phyloP scores from a whole-genome alignment of 2,113 vertebrate species.

The Pungitius pungitius region DNA sequence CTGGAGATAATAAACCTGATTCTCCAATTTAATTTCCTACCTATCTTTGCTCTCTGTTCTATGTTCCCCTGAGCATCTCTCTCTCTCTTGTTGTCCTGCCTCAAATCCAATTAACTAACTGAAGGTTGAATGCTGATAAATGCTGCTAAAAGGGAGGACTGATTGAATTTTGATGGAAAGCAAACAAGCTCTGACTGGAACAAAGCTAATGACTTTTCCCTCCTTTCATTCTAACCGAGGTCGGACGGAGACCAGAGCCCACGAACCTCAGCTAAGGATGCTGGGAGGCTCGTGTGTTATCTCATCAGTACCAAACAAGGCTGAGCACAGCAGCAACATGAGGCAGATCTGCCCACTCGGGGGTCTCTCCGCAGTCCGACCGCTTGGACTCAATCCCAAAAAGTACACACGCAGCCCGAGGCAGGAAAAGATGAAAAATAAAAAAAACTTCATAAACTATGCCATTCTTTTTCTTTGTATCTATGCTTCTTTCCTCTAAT shows the following conservation, averaged over 20 bases:
- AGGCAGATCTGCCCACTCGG: slow-evolving; percentile 49
- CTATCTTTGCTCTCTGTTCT: slow-evolving; percentile 34
- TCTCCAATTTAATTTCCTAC: slow-evolving; percentile 54
- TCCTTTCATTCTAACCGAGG: neutral
- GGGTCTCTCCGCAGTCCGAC: slow-evolving; percentile 19
- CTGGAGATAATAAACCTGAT: slow-evolving; percentile 44
- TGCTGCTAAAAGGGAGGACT: slow-evolving; percentile 41
- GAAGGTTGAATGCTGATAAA: slow-evolving; percentile 49
- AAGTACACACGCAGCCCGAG: slow-evolving; percentile 11
- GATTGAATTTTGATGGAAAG: slow-evolving; percentile 61
- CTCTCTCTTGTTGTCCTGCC: neutral
- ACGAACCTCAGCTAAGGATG: neutral
- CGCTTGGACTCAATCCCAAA: slow-evolving; percentile 21
- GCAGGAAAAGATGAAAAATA: slow-evolving; percentile 33
- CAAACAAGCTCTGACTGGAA: slow-evolving; percentile 50
- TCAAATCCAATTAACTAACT: slow-evolving; percentile 68
- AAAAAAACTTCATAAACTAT: slow-evolving; percentile 65
- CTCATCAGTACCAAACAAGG: slow-evolving; percentile 48
- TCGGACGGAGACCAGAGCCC: slow-evolving; percentile 24
- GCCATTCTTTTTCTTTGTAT: slow-evolving; percentile 38
- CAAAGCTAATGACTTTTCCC: slow-evolving; percentile 11
- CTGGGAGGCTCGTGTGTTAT: slow-evolving; percentile 33
- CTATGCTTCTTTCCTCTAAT: slow-evolving; percentile 38
- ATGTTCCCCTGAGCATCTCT: neutral
- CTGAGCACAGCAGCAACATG: slow-evolving; percentile 32